These are phyloP conservation scores for Otis tarda DNA, from an alignment of 2,113 vertebrate genomes.

Conservation along the genomic window DNA sequence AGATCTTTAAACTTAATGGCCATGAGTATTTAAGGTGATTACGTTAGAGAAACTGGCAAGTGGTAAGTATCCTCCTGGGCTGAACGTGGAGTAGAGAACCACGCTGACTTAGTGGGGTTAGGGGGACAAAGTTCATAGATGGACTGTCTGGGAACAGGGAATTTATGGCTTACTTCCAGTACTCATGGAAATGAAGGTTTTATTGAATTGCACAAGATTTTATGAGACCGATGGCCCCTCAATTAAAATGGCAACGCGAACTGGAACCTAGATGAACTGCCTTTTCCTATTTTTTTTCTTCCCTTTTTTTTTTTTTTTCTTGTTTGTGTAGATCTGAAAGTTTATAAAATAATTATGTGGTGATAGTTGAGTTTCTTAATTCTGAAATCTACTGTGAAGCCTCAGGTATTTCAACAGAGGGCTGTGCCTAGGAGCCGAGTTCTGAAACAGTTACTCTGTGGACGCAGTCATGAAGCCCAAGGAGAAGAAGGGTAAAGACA, in stretches of 20 bases:
- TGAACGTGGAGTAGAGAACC: neutral
- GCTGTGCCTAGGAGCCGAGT: neutral
- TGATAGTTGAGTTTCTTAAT: neutral
- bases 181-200: neutral
- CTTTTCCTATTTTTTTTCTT: neutral
- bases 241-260: neutral
- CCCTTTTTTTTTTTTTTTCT: neutral
- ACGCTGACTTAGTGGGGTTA: neutral
- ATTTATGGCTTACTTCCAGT: neutral
- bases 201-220: neutral
- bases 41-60: neutral
- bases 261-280: neutral
- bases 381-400: neutral
- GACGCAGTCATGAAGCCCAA: neutral
- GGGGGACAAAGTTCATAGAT: neutral
- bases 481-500: neutral
- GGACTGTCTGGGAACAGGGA: neutral
- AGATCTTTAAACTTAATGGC: conserved; percentile 50
- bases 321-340: neutral
- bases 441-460: neutral
- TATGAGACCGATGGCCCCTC: neutral
- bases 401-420: neutral
- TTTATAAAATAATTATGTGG: neutral
- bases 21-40: conserved; percentile 32
- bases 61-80: neutral